Conservation (phyloP, 2,888 invertebrate genomes). For the Xylota segnis region DNA sequence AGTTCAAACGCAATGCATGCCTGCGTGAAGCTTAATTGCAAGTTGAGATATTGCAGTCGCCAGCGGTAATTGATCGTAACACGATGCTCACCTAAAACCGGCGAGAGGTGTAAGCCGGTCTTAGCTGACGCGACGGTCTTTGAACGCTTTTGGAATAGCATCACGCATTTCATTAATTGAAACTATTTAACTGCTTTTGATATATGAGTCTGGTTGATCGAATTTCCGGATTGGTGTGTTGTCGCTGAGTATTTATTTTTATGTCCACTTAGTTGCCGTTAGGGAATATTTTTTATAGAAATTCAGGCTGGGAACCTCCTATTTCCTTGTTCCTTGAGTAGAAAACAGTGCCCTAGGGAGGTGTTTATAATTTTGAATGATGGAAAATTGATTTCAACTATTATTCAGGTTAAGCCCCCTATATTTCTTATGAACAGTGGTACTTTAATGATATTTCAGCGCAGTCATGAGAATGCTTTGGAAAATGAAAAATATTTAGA, state of each 20-base stretch:
- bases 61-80: conserved; percentile 69
- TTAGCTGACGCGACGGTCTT: conserved; percentile 14
- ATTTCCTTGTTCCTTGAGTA: neutral
- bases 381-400: neutral
- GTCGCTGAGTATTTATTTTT: neutral
- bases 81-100: conserved; percentile 61
- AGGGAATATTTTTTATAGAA: neutral
- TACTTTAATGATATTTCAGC: too few relatives aligned
- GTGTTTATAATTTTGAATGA: neutral
- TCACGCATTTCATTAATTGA: conserved; percentile 72
- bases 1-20: conserved; percentile 52
- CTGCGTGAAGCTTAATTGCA: conserved; percentile 69
- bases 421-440: too few relatives aligned
- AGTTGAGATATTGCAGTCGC: conserved; percentile 59
- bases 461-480: too few relatives aligned
- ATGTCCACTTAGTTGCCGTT: conserved; percentile 1
- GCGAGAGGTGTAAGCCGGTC: conserved; percentile 39
- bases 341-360: neutral
- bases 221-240: conserved; percentile 14
- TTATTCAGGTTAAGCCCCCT: too few relatives aligned
- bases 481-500: too few relatives aligned
- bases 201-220: conserved; percentile 48
- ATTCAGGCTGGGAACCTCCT: neutral
- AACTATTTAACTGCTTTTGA: conserved; percentile 73
- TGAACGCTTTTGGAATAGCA: conserved; percentile 41